These are phyloP conservation scores for Calidris pugnax DNA, from an alignment of 2,113 vertebrate genomes.

Conservation along the genomic window DNA sequence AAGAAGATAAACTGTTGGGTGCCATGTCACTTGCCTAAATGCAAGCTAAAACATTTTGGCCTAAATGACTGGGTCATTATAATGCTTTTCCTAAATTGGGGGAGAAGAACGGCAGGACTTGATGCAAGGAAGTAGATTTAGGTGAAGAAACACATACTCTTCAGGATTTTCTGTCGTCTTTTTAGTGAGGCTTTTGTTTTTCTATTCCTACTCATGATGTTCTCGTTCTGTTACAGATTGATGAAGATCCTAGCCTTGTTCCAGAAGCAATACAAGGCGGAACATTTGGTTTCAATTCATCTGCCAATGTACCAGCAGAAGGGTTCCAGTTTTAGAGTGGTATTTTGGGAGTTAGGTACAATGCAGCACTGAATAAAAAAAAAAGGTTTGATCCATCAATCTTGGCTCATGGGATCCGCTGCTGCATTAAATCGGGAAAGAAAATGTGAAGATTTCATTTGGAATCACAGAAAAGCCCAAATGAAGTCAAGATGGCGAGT, in stretches of 20 bases:
- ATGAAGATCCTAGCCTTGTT: constrained; percentile 97
- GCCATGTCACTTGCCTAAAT: accelerated
- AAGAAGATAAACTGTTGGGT: background rate
- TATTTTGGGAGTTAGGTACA: constrained; percentile 89
- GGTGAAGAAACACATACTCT: background rate
- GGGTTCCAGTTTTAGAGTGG: constrained; percentile 99
- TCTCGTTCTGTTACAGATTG: constrained; percentile 79
- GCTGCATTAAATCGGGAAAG: constrained; percentile 99
- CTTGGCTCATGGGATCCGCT: constrained; percentile 99
- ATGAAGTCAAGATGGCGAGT: constrained; percentile 99
- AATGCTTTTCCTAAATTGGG: accelerated
- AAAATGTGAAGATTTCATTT: constrained; percentile 99
- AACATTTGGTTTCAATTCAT: constrained; percentile 98
- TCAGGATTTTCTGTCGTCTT: background rate
- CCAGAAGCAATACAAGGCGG: constrained; percentile 98
- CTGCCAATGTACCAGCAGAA: constrained; percentile 98
- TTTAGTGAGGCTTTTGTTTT: background rate
- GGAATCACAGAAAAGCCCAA: constrained; percentile 95
- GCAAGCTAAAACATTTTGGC: accelerated
- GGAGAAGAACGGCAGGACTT: background rate
- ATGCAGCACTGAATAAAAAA: constrained; percentile 95
- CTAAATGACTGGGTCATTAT: accelerated
- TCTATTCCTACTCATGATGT: background rate
- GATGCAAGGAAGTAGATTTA: background rate
- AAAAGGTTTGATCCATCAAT: constrained; percentile 99